Evolutionary conservation across 2,888 invertebrate species (phyloP).

Genomic region (Phoenoteleia sp.): DNA sequence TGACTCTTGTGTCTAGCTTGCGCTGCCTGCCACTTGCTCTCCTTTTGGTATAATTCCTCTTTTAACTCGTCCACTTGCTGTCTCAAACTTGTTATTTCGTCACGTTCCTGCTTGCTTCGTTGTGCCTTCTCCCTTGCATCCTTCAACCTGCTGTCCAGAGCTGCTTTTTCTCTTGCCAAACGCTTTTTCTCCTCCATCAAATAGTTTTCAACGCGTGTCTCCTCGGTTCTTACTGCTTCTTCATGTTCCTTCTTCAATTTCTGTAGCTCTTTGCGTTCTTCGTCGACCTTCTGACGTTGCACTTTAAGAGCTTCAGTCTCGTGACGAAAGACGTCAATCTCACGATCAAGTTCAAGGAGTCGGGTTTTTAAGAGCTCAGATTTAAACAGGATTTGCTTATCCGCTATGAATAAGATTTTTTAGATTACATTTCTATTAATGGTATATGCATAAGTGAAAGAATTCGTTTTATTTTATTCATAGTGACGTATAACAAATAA

Average conservation of each 20-base stretch:
- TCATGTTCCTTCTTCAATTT: conserved; percentile 88
- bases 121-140: conserved; percentile 89
- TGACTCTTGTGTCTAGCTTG: conserved; percentile 92
- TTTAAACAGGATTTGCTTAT: conserved; percentile 86
- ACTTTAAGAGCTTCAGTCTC: conserved; percentile 87
- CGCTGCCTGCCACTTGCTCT: conserved; percentile 91
- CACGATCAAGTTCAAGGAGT: conserved; percentile 90
- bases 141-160: conserved; percentile 90
- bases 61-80: conserved; percentile 90
- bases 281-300: conserved; percentile 85
- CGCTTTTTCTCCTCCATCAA: conserved; percentile 91
- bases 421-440: no score
- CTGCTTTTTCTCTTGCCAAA: conserved; percentile 89
- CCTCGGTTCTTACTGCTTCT: conserved; percentile 89
- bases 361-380: conserved; percentile 89
- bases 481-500: no score
- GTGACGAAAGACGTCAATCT: conserved; percentile 88
- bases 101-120: conserved; percentile 88
- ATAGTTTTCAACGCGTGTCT: conserved; percentile 89
- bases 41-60: conserved; percentile 91
- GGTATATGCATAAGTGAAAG: no score
- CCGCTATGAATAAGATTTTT: no score
- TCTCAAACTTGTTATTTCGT: conserved; percentile 83
- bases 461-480: no score
- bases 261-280: conserved; percentile 87